phyloP scores from a whole-genome alignment of 2,888 invertebrate species.

The Metalampra italica region DNA sequence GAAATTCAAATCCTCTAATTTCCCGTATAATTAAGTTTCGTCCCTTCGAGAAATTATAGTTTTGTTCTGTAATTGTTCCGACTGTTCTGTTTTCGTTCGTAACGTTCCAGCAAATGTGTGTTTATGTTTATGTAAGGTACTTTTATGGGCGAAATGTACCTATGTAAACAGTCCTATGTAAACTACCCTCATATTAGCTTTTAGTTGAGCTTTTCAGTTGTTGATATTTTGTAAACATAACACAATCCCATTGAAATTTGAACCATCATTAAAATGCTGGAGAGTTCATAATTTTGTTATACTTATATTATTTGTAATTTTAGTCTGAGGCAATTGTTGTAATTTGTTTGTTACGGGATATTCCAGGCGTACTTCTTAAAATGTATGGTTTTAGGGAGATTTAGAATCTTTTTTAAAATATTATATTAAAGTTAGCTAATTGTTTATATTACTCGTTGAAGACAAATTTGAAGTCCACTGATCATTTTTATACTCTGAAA shows the following conservation, averaged over 20 bases:
- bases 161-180: slow-evolving; percentile 12
- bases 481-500: no score
- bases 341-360: no score
- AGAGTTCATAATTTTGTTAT: neutral
- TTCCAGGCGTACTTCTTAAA: no score
- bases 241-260: neutral
- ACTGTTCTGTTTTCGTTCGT: neutral
- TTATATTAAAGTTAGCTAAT: no score
- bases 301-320: no score
- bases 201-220: slow-evolving; percentile 8
- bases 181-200: slow-evolving; percentile 12
- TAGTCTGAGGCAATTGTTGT: no score
- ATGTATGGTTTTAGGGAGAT: no score
- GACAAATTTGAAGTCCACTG: no score
- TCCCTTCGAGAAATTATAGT: slow-evolving; percentile 11
- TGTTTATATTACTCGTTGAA: no score
- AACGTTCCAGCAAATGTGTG: neutral
- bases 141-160: slow-evolving; percentile 4
- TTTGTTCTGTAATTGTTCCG: slow-evolving; percentile 9
- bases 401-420: no score
- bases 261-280: neutral
- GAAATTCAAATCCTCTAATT: slow-evolving; percentile 8
- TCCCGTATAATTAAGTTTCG: slow-evolving; percentile 9
- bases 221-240: slow-evolving; percentile 10
- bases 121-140: neutral